Percentiles rank a stretch among this genome's conserved stretches.
phyloP scores from a whole-genome alignment of 2,797 vertebrate genomes.

The Sparidentex hasta region DNA sequence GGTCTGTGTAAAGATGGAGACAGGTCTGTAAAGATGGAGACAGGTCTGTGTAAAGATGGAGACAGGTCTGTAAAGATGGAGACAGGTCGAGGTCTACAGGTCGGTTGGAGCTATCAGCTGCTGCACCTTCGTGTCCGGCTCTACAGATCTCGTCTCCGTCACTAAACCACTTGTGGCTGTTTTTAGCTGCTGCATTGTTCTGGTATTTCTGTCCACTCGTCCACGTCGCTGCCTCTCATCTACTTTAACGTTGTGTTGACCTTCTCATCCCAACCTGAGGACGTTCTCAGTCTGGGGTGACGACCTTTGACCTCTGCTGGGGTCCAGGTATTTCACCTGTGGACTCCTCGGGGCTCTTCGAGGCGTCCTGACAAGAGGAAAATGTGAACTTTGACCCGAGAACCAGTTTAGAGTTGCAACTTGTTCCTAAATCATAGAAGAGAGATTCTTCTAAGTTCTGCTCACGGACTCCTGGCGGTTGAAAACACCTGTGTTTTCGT shows the following conservation, averaged over 20 bases:
- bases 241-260: conserved; percentile 22
- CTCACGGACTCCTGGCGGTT: too few relatives aligned
- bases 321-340: conserved; percentile 40
- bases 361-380: not conserved
- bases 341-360: conserved; percentile 2
- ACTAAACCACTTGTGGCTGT: conserved; percentile 11
- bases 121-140: not conserved
- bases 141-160: not conserved
- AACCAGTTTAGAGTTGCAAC: not conserved
- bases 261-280: conserved; percentile 4
- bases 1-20: too few relatives aligned
- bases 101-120: too few relatives aligned
- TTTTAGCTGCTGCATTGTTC: not conserved
- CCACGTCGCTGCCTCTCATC: not conserved
- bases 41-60: too few relatives aligned
- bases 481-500: too few relatives aligned
- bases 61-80: too few relatives aligned
- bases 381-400: not conserved
- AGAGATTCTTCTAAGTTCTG: not conserved
- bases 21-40: too few relatives aligned
- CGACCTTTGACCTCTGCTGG: conserved; percentile 29
- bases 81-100: too few relatives aligned
- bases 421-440: too few relatives aligned
- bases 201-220: not conserved
- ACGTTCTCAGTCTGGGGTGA: not conserved